Percentiles rank a stretch among this genome's conserved stretches.
These are phyloP conservation scores for Scolopax mira DNA, from an alignment of 2,113 vertebrate species.

Conservation along the genomic window DNA sequence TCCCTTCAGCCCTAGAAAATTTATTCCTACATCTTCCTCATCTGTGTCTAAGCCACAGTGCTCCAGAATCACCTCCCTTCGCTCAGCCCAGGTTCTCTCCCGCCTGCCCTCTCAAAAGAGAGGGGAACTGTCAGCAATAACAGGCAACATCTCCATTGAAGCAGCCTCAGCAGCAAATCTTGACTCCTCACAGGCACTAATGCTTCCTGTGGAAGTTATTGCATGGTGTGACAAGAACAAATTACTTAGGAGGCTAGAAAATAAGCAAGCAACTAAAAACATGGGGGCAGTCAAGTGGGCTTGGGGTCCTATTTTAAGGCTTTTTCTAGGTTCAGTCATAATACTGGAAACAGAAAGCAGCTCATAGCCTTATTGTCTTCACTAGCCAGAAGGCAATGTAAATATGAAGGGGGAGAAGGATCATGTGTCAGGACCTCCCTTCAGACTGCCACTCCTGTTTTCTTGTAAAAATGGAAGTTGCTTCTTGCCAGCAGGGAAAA, in stretches of 20 bases:
- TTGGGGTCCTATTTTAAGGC: neutral
- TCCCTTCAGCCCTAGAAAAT: neutral
- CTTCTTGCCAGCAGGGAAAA: neutral
- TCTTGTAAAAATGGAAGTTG: neutral
- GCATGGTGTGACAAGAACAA: neutral
- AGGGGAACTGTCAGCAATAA: neutral
- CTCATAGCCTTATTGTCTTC: neutral
- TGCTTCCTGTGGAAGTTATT: neutral
- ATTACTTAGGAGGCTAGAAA: neutral
- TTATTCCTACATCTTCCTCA: neutral
- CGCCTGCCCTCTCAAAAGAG: neutral
- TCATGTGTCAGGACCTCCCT: neutral
- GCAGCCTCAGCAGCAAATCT: accelerated
- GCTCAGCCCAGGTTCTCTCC: neutral
- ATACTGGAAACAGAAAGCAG: neutral
- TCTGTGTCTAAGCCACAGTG: neutral
- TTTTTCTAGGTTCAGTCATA: neutral
- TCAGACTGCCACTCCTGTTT: neutral
- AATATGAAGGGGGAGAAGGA: neutral
- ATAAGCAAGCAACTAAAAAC: neutral
- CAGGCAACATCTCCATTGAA: neutral
- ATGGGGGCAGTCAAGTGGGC: neutral
- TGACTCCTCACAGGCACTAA: neutral
- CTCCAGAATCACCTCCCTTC: neutral
- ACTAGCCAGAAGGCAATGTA: neutral